A percentile compares a stretch with the other conserved stretches of the same genome.
Conservation (phyloP, 1,140 invertebrate genomes). For the Drosophila miranda region DNA sequence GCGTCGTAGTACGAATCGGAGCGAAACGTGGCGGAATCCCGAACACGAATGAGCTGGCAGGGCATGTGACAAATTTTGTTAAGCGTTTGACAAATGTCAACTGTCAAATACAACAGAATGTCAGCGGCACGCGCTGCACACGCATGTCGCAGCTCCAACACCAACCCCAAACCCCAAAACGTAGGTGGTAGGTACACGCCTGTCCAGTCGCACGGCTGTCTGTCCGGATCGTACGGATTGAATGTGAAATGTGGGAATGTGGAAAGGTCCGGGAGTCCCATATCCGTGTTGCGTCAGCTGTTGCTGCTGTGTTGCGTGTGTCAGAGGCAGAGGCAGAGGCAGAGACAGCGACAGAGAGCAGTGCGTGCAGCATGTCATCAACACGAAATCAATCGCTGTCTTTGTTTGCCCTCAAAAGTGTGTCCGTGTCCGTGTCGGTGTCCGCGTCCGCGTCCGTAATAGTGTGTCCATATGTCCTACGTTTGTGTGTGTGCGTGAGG, state of each 20-base stretch:
- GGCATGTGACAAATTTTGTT: conserved; percentile 73
- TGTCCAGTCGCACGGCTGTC: no score
- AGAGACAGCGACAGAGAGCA: not conserved
- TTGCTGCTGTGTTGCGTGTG: conserved; percentile 23
- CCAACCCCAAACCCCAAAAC: not conserved
- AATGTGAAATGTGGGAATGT: not conserved
- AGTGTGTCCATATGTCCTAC: no score
- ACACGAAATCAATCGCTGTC: conserved; percentile 54
- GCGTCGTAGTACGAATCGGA: conserved; percentile 1
- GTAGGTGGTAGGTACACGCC: not conserved
- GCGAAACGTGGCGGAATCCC: conserved; percentile 17
- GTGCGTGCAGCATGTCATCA: conserved; percentile 46
- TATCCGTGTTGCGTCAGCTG: conserved; percentile 31
- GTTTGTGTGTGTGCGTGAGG: no score
- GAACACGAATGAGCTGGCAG: conserved; percentile 14
- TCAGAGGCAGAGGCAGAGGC: conserved; percentile 1
- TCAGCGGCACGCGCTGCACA: conserved; percentile 16
- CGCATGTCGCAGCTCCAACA: not conserved
- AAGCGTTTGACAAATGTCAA: conserved; percentile 81
- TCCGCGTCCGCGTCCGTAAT: conserved; percentile 1
- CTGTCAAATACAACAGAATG: conserved; percentile 68
- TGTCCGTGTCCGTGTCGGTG: conserved; percentile 6
- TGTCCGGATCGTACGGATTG: no score
- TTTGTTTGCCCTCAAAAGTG: conserved; percentile 52
- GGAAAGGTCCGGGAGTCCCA: not conserved